A percentile compares a stretch with the other conserved stretches of the same genome.
These are phyloP conservation scores for Apodemus sylvaticus DNA, from an alignment of 2,113 vertebrate species.

Conservation along the genomic window DNA sequence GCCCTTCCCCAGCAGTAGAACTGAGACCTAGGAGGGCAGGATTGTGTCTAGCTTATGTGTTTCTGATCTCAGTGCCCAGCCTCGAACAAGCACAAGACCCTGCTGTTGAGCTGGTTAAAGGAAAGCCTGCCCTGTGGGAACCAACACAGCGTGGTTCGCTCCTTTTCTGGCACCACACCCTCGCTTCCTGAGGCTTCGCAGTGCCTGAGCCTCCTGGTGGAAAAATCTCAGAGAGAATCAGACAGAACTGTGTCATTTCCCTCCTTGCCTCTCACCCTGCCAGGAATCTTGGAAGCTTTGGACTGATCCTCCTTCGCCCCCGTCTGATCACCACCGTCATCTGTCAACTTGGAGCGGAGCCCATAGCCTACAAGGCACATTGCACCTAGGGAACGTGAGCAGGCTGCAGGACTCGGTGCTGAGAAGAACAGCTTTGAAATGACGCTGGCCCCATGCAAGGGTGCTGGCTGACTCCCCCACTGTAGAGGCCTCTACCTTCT, in stretches of 20 bases:
- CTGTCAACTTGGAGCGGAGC: not conserved
- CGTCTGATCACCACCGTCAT: not conserved
- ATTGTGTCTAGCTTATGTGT: accelerated
- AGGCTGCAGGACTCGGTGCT: not conserved
- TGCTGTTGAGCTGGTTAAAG: not conserved
- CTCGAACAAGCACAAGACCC: not conserved
- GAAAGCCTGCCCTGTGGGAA: not conserved
- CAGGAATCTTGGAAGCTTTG: constrained; percentile 54
- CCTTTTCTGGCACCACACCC: not conserved
- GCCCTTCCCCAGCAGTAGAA: not conserved
- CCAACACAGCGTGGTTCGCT: not conserved
- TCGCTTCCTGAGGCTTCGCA: constrained; percentile 32
- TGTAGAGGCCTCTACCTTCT: not conserved
- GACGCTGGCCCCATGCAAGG: no score
- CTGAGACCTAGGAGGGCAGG: not conserved
- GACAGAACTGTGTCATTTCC: constrained; percentile 4
- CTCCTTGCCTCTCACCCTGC: not conserved
- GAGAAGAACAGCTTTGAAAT: not conserved
- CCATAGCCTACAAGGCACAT: not conserved
- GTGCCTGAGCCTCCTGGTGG: not conserved
- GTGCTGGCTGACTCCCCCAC: not conserved
- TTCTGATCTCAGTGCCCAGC: not conserved
- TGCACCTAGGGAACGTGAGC: not conserved
- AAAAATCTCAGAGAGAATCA: constrained; percentile 44
- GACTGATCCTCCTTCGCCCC: not conserved